A percentile compares a stretch with the other conserved stretches of the same genome.
phyloP scores from a whole-genome alignment of 2,797 vertebrate species.

The Hydrophis major region DNA sequence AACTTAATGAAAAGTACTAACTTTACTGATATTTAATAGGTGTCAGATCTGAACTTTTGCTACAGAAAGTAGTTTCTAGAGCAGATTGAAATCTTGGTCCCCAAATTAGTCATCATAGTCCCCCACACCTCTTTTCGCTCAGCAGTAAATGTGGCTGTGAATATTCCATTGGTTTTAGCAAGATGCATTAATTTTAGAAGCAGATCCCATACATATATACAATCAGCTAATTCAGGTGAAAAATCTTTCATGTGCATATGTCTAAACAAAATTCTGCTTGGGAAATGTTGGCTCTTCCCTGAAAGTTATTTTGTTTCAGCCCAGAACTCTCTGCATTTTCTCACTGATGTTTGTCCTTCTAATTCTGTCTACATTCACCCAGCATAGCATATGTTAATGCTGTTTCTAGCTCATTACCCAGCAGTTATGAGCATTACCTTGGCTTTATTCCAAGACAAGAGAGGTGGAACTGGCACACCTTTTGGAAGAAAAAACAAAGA shows the following conservation, averaged over 20 bases:
- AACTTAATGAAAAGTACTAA: neutral
- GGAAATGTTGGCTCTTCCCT: neutral
- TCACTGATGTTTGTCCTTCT: conserved; percentile 20
- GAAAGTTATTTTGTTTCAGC: neutral
- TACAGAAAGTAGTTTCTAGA: neutral
- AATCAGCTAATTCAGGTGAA: conserved; percentile 1
- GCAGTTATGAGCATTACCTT: conserved; percentile 20
- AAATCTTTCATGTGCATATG: neutral
- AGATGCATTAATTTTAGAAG: neutral
- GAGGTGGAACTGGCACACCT: conserved; percentile 32
- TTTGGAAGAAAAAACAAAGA: conserved; percentile 36
- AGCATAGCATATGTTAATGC: conserved; percentile 1
- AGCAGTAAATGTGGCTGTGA: neutral
- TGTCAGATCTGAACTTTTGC: neutral
- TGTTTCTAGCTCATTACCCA: conserved; percentile 12
- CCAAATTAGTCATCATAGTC: neutral
- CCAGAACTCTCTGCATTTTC: conserved; percentile 1
- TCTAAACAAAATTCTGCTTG: neutral
- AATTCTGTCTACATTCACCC: conserved; percentile 17
- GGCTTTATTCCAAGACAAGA: conserved; percentile 24
- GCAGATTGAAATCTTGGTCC: neutral
- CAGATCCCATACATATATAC: neutral
- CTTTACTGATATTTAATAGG: neutral
- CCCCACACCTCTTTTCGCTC: neutral
- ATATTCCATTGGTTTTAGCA: neutral